Conservation (phyloP, 2,888 invertebrate species). For the Globia sparganii region DNA sequence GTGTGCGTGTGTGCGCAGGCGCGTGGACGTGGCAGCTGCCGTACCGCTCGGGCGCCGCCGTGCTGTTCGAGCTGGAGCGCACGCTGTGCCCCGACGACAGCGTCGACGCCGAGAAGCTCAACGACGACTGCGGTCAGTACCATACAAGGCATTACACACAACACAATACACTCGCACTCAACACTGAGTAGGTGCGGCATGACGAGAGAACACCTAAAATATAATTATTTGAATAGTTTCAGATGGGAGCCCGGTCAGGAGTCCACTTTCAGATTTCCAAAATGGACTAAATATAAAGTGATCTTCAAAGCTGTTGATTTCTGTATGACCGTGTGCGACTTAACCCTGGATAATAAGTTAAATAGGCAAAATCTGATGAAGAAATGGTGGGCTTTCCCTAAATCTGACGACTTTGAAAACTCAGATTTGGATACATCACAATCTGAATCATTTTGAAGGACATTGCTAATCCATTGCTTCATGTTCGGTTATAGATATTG, state of each 20-base stretch:
- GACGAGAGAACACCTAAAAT: background rate
- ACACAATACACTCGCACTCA: background rate
- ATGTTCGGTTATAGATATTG: background rate
- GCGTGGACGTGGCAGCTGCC: conserved; percentile 87
- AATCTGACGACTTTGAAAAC: too few relatives aligned
- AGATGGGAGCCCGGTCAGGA: background rate
- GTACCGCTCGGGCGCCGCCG: conserved; percentile 70
- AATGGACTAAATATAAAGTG: background rate
- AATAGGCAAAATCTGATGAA: too few relatives aligned
- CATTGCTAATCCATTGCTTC: background rate
- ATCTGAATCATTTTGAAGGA: background rate
- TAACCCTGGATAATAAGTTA: too few relatives aligned
- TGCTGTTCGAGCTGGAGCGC: conserved; percentile 80
- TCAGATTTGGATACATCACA: too few relatives aligned
- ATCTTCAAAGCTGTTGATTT: background rate
- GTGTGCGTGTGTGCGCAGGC: conserved; percentile 71
- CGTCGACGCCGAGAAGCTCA: conserved; percentile 54
- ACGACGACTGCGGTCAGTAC: conserved; percentile 74
- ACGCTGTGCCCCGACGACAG: conserved; percentile 81
- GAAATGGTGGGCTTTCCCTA: too few relatives aligned
- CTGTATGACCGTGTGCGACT: too few relatives aligned
- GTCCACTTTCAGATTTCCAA: background rate
- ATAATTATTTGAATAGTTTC: background rate
- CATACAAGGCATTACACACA: background rate
- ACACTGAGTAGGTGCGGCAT: too few relatives aligned